These are phyloP conservation scores for Stigmatopora argus DNA, from an alignment of 2,113 vertebrate species.

Conservation along the genomic window DNA sequence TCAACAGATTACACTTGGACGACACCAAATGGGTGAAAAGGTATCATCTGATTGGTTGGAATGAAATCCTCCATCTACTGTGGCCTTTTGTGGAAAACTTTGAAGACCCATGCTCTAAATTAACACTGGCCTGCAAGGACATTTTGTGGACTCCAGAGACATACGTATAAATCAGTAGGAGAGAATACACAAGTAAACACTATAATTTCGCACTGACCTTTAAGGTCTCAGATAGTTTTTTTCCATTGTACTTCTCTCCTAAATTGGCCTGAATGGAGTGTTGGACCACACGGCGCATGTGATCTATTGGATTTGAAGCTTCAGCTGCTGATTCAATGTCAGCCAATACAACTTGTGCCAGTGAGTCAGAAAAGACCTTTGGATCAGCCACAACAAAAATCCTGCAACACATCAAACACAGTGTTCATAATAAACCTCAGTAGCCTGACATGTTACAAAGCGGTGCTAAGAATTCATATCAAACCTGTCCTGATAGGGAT, in stretches of 20 bases:
- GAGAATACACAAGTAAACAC: neutral
- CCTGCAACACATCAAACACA: conserved; percentile 53
- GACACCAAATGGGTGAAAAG: no score
- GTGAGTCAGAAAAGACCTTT: conserved; percentile 73
- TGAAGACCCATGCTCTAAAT: neutral
- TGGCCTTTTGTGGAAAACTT: no score
- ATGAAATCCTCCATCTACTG: no score
- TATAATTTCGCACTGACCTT: conserved; percentile 67
- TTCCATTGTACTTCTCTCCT: conserved; percentile 65
- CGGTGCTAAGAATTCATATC: conserved; percentile 21
- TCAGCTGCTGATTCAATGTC: conserved; percentile 66
- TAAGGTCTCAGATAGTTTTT: conserved; percentile 64
- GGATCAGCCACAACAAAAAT: conserved; percentile 89
- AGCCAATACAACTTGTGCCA: conserved; percentile 66
- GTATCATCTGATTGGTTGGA: no score
- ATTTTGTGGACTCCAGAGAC: neutral
- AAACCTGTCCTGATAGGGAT: conserved; percentile 82
- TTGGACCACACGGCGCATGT: conserved; percentile 77
- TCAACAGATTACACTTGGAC: no score
- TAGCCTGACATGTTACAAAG: neutral
- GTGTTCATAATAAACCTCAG: neutral
- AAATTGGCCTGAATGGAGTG: conserved; percentile 79
- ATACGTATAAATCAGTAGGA: neutral
- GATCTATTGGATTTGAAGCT: conserved; percentile 48
- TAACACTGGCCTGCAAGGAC: neutral